Evolutionary conservation across 2,113 vertebrate genomes (phyloP), one percentile per base, ranked within the genome.

Genomic region (Helogale parvula): DNA sequence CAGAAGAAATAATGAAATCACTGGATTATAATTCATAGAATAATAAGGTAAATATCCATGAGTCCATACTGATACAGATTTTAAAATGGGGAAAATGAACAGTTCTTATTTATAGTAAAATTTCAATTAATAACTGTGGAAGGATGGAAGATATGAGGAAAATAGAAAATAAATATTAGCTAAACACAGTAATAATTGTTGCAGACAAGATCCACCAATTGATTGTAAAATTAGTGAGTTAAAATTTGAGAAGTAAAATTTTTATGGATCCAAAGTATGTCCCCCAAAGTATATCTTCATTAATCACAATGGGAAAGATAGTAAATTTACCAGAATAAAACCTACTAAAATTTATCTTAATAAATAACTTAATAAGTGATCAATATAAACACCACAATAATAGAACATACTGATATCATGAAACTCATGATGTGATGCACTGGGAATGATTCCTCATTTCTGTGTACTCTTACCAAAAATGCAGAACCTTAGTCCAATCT

Each of bases 191-290:
- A 77, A 29, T 87, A 81, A 82, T 88, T 66, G 52, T 50, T 79
- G 16, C 31, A 93, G 71, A 82, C 47, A 82, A 45, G 35, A 38
- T 47, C 69, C 38, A 79, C 65, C 57, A 27, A 19, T 90, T 45
- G 60, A 31, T 50, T 68, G 15, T 79, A 72, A 90, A 79, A 71
- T 63, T 50, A 79, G 29, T 68, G 52, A 71, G 23, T 66, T 16
- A 83, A 83, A 90, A 76, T 90, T 60, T 85, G 91, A 80, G 41
- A 93, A 96, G 88, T 38, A 65, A 77, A 84, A 76, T 86, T 74
- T 68, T 11, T 60, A 57, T 86, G 60, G 57, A 57, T 57, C 89
- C 33, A 35, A 77, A 93, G 38, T 89, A 84, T 65, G 45, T 81
- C 29, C 11, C 47, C 66, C 16, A 35, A 72, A 66, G 7, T 57